phyloP scores from a whole-genome alignment of 2,113 vertebrate species.

The Grallaria varia region DNA sequence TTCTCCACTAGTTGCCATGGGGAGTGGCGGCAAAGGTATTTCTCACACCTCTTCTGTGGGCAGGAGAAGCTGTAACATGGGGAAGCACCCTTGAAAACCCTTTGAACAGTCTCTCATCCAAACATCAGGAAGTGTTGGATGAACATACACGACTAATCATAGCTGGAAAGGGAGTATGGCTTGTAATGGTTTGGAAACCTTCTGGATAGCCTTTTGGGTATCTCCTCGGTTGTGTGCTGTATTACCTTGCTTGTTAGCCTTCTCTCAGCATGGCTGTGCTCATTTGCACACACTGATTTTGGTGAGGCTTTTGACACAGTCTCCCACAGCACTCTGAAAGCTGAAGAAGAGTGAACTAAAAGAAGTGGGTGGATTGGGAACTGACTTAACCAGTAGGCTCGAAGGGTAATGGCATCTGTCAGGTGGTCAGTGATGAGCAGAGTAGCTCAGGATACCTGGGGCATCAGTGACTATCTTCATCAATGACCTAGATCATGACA shows the following conservation, averaged over 20 bases:
- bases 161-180: neutral
- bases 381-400: neutral
- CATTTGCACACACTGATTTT: neutral
- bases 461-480: neutral
- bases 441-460: neutral
- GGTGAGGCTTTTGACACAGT: neutral
- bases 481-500: conserved; percentile 33
- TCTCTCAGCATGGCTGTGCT: neutral
- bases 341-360: neutral
- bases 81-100: neutral
- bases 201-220: neutral
- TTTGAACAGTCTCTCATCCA: neutral
- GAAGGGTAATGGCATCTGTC: neutral
- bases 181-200: neutral
- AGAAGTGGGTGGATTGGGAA: neutral
- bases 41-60: neutral
- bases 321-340: neutral
- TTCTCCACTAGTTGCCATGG: neutral
- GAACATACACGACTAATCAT: neutral
- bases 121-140: neutral
- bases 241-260: neutral
- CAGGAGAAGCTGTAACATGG: neutral
- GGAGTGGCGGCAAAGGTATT: conserved; percentile 14
- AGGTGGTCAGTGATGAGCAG: neutral
- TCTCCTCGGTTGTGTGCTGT: neutral